Evolutionary conservation across 92 coral and sea anemone genomes (phyloP).

Genomic region (Phenganax stokvisi): DNA sequence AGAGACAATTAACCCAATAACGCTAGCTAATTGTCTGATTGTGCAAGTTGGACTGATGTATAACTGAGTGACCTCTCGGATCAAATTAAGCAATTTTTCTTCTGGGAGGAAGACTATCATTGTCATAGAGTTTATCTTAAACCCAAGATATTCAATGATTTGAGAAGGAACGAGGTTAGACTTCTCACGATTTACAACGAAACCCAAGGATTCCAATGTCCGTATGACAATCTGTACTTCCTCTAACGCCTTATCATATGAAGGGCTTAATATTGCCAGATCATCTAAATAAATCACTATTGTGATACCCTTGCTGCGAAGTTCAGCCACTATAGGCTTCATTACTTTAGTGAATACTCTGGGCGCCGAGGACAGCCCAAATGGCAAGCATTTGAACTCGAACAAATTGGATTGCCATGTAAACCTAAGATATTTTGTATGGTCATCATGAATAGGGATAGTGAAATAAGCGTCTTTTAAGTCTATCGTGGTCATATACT

Average conservation of each 20-base stretch:
- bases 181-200: slow-evolving; percentile 30
- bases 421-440: too few relatives aligned
- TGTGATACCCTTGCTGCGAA: slow-evolving; percentile 40
- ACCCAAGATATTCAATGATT: slow-evolving; percentile 26
- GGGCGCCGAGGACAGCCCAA: too few relatives aligned
- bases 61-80: not conserved
- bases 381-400: too few relatives aligned
- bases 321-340: slow-evolving; percentile 40
- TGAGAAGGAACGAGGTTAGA: slow-evolving; percentile 35
- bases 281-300: slow-evolving; percentile 43
- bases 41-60: slow-evolving; percentile 14
- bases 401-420: too few relatives aligned
- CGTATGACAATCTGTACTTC: slow-evolving; percentile 27
- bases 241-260: slow-evolving; percentile 1
- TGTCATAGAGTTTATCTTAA: slow-evolving; percentile 27
- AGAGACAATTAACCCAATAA: slow-evolving; percentile 26
- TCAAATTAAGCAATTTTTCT: not conserved
- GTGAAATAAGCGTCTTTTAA: too few relatives aligned
- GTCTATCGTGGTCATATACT: too few relatives aligned
- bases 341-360: slow-evolving; percentile 43
- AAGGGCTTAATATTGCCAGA: slow-evolving; percentile 25
- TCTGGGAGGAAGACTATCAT: slow-evolving; percentile 37
- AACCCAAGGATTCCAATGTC: slow-evolving; percentile 32
- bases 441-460: too few relatives aligned
- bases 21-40: slow-evolving; percentile 35